These are phyloP conservation scores for Morone chrysops DNA, from an alignment of 2,113 vertebrate genomes.

Conservation along the genomic window DNA sequence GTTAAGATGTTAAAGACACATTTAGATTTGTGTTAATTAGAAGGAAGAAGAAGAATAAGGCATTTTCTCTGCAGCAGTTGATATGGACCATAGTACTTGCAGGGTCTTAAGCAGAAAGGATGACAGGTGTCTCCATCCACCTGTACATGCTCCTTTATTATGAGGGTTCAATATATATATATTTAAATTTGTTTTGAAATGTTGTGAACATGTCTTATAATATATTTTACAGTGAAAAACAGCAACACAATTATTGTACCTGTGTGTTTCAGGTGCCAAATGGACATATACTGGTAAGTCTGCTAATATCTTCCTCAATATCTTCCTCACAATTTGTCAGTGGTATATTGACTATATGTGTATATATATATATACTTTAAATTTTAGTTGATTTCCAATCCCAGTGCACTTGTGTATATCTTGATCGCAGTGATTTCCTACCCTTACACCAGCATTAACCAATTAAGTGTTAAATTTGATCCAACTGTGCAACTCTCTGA, in stretches of 20 bases:
- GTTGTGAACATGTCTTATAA: neutral
- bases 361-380: too few relatives aligned
- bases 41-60: neutral
- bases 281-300: conserved; percentile 93
- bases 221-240: neutral
- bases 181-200: neutral
- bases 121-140: conserved; percentile 42
- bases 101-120: neutral
- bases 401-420: neutral
- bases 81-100: neutral
- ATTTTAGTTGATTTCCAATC: neutral
- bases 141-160: neutral
- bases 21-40: neutral
- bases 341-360: too few relatives aligned
- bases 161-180: neutral
- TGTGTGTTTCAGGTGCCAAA: conserved; percentile 86
- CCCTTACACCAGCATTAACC: neutral
- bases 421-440: neutral
- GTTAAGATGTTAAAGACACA: neutral
- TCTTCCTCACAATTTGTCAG: neutral
- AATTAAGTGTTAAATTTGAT: conserved; percentile 7
- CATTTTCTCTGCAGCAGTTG: neutral
- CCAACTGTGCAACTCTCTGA: neutral
- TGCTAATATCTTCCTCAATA: conserved; percentile 24
- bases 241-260: neutral